Evolutionary conservation across 2,113 vertebrate genomes (phyloP).

Genomic region (Arothron firmamentum): DNA sequence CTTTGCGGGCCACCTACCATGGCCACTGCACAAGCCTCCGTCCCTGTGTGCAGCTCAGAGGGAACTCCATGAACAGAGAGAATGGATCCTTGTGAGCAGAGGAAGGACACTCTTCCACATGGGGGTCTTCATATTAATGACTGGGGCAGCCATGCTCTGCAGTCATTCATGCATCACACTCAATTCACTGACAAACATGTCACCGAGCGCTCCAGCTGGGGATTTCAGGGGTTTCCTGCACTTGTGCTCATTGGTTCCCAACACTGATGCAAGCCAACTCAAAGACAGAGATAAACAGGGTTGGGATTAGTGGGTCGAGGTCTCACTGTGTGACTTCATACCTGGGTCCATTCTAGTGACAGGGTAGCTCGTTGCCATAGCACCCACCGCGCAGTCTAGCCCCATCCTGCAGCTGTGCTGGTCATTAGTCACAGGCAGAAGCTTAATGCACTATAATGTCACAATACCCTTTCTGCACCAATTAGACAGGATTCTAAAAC

Average conservation of each 20-base stretch:
- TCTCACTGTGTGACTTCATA: constrained; percentile 27
- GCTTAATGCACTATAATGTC: constrained; percentile 36
- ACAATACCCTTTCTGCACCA: constrained; percentile 49
- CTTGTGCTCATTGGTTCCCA: constrained; percentile 25
- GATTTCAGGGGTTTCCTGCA: constrained; percentile 59
- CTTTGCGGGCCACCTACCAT: constrained; percentile 16
- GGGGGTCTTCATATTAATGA: constrained; percentile 65
- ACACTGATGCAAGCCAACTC: constrained; percentile 7
- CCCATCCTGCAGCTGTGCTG: constrained; percentile 40
- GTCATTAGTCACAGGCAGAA: constrained; percentile 68
- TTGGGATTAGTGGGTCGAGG: constrained; percentile 18
- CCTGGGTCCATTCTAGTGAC: constrained; percentile 50
- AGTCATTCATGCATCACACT: constrained; percentile 62
- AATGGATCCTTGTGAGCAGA: constrained; percentile 36
- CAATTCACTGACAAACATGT: constrained; percentile 54
- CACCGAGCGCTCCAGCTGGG: constrained; percentile 48
- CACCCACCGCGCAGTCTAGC: constrained; percentile 35
- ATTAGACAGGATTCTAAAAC: constrained; percentile 55
- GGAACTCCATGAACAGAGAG: constrained; percentile 4
- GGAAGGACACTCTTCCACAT: constrained; percentile 61
- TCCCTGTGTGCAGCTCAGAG: not conserved
- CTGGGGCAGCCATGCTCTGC: constrained; percentile 41
- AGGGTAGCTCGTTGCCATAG: constrained; percentile 55
- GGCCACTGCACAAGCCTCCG: not conserved
- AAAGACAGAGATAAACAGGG: constrained; percentile 33